Evolutionary conservation across 1,140 invertebrate genomes (phyloP).

Genomic region (Aphaenogaster rudis): DNA sequence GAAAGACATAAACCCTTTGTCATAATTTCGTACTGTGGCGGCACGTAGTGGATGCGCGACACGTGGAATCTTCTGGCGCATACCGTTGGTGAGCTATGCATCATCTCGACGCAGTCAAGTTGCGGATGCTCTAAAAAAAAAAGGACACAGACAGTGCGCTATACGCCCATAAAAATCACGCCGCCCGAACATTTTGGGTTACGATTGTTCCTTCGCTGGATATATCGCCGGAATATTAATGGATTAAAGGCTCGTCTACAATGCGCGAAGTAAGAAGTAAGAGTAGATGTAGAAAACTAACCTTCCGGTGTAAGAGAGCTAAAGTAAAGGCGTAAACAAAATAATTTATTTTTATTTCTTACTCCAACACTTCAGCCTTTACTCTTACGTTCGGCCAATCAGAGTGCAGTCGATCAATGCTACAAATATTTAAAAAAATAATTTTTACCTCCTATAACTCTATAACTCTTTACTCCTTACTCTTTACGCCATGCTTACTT

Average conservation of each 20-base stretch:
- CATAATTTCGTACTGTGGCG: conserved; percentile 71
- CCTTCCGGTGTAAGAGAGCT: too few relatives aligned
- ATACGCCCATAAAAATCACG: conserved; percentile 43
- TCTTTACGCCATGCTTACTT: too few relatives aligned
- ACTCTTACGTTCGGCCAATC: too few relatives aligned
- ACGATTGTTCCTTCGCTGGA: not conserved
- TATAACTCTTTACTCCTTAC: too few relatives aligned
- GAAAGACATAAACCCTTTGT: conserved; percentile 65
- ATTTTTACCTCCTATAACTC: too few relatives aligned
- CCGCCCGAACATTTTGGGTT: not conserved
- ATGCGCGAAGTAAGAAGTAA: too few relatives aligned
- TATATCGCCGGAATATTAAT: not conserved
- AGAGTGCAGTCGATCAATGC: too few relatives aligned
- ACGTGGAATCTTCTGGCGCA: conserved; percentile 71
- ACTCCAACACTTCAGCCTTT: too few relatives aligned
- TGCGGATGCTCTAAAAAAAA: conserved; percentile 25
- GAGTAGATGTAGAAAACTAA: too few relatives aligned
- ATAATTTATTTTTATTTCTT: too few relatives aligned
- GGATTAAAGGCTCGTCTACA: not conserved
- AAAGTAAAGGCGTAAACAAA: too few relatives aligned
- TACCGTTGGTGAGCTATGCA: conserved; percentile 60
- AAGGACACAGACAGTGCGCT: not conserved
- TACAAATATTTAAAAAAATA: too few relatives aligned
- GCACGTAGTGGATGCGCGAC: conserved; percentile 66
- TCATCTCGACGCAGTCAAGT: conserved; percentile 67